Base-by-base conservation (phyloP, 1,140 invertebrate species). In the Nephila pilipes region DNA sequence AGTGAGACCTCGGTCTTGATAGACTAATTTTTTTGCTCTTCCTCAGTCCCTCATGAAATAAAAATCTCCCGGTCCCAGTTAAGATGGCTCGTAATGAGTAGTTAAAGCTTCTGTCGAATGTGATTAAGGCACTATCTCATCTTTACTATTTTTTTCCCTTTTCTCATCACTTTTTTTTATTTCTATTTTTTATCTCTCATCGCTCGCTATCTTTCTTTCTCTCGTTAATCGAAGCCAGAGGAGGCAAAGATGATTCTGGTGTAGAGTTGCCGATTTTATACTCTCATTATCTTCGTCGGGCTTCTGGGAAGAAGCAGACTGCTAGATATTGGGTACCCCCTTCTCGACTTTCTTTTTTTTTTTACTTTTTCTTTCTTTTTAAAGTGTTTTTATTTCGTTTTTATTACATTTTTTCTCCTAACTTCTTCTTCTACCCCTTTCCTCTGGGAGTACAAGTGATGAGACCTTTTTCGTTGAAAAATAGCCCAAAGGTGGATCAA, bases 51-150 rank as follows among this genome's bases (percentile, higher is more conserved):
- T 3, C 46, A 83, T 55, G 38, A 83, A 87, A 87, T 38, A 87
- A 60, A 60, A 87, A 87, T 87, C 32, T 63, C 85, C 25, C 32
- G 29, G 46, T 63, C 22, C 85, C 58, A 87, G 55, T 63, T 29
- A 63, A 32, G 57, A 87, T 22, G 85, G 36, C 25, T 60, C 58
- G 32, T 87, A 87, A 87, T 87, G 85, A 87, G 85, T 60, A 63
- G 85, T 87, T 87, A 60, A 87, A 87, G 85, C 85, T 87, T 63
- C 85, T 87, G 85, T 55, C 85, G 85, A 87, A 60, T 87, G 85
- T 87, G 85, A 87, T 87, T 87, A 87, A 87, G 85, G 85, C n/a
- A 54, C 81, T 29, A 55, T 83, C 46, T 57, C n/a, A 46, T 83
- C 36, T 25, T 57, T n/a, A 18, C 46, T 55, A 16, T 83, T 83